Evolutionary conservation across 2,113 vertebrate species (phyloP).

Genomic region (Hippocampus zosterae): DNA sequence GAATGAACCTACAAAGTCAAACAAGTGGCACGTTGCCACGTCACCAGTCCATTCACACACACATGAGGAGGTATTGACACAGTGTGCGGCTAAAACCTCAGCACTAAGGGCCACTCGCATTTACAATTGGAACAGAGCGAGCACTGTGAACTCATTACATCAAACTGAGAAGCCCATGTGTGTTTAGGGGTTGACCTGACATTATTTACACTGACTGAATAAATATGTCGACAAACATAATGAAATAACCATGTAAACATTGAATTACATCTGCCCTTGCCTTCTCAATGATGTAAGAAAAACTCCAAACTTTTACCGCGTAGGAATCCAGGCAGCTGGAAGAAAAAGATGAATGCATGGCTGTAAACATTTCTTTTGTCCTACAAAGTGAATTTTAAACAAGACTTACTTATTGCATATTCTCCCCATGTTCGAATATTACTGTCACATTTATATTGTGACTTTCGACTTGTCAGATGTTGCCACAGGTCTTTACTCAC

Average conservation of each 20-base stretch:
- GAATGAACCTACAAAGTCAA: constrained; percentile 73
- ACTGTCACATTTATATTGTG: background rate
- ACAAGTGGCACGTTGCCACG: constrained; percentile 70
- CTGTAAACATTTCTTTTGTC: background rate
- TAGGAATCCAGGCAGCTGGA: background rate
- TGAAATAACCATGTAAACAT: background rate
- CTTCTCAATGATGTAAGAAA: background rate
- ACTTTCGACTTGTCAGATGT: background rate
- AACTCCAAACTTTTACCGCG: background rate
- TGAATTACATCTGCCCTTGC: background rate
- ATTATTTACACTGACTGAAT: constrained; percentile 22
- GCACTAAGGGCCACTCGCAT: constrained; percentile 34
- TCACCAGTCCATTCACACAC: constrained; percentile 55
- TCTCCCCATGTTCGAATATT: background rate
- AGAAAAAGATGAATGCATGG: background rate
- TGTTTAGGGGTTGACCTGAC: constrained; percentile 30
- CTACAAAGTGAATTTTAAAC: background rate
- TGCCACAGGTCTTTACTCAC: background rate
- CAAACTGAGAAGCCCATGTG: constrained; percentile 33
- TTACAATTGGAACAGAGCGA: constrained; percentile 43
- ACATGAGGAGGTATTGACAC: constrained; percentile 58
- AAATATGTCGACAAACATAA: constrained; percentile 18
- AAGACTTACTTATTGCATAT: background rate
- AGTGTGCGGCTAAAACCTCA: constrained; percentile 49
- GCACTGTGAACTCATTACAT: constrained; percentile 32